Base-by-base conservation (phyloP, 2,113 vertebrate genomes). In the Oxygymnocypris stewartii region DNA sequence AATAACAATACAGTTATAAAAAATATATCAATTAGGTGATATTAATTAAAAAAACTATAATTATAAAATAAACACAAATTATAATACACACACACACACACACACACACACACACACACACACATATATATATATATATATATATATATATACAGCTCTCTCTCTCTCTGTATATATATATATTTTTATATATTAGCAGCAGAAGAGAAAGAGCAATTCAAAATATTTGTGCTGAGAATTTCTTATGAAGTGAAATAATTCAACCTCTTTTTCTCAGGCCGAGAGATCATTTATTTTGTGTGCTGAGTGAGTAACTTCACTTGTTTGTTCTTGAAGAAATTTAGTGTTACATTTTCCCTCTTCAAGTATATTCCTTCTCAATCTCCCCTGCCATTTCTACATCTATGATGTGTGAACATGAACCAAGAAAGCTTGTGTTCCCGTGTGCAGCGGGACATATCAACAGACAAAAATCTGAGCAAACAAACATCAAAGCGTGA, bases 371-470 rank as follows among this genome's bases (percentile, higher is more conserved):
- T 4, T 51, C 25, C 2, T 28, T 78, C 28, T 78, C 49, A 10
- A 20, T 78, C 20, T 59, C 54, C 54, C 54, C 20, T 9, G n/a
- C 40, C 74, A 77, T 77, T 49, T 18, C 12, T 77, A n/a, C 44
- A 77, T 77, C 47, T 31, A 23, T 40, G 25, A 77, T 77, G 47
- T 54, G n/a, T 78, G n/a, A 78, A 78, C 71, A 12, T 74, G 20
- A 74, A 74, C 25, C 16, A 78, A 51, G 47, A 78, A 51, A 31
- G 25, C 75, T 31, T 51, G n/a, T 54, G 47, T 78, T 54, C 75
- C 25, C 0, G 28, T 54, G n/a, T 31, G 25, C 14, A 78, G 47
- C 16, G 7, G 9, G 28, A 35, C 47, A 51, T 54, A 78, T 78
- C 47, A 5, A 31, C 16, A 20, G n/a, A 16, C 47, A 28, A 78